Evolutionary conservation across 2,888 invertebrate genomes (phyloP).

Genomic region (Diarsia brunnea): DNA sequence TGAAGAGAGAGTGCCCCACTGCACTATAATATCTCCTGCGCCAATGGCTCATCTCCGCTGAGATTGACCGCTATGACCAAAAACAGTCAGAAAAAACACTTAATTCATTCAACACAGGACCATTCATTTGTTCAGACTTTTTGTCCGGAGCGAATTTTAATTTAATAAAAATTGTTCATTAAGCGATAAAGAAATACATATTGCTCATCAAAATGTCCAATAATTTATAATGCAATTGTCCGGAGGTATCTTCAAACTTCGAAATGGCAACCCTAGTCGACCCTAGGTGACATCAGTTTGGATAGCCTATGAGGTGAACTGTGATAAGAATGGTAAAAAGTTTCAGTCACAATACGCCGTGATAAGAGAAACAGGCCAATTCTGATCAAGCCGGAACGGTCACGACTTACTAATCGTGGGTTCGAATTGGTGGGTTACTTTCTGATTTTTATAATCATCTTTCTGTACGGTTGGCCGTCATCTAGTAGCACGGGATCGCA

Average conservation of each 20-base stretch:
- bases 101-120: neutral
- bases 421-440: neutral
- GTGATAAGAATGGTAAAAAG: constrained; percentile 17
- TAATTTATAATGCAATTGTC: neutral
- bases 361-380: neutral
- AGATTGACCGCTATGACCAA: neutral
- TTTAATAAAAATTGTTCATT: no score
- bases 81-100: neutral
- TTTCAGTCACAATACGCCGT: neutral
- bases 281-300: neutral
- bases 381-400: neutral
- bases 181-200: no score
- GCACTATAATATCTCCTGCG: neutral
- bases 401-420: neutral
- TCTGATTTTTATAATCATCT: no score
- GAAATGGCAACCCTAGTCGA: neutral
- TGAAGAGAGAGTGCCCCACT: neutral
- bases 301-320: constrained; percentile 4
- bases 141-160: neutral
- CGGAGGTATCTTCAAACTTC: neutral
- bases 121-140: neutral
- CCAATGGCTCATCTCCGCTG: neutral
- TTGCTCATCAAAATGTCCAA: neutral
- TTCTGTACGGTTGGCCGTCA: neutral
- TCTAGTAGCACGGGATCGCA: neutral